A percentile compares a stretch with the other conserved stretches of the same genome.
phyloP scores from a whole-genome alignment of 2,113 vertebrate genomes.

The Pelecanus crispus region DNA sequence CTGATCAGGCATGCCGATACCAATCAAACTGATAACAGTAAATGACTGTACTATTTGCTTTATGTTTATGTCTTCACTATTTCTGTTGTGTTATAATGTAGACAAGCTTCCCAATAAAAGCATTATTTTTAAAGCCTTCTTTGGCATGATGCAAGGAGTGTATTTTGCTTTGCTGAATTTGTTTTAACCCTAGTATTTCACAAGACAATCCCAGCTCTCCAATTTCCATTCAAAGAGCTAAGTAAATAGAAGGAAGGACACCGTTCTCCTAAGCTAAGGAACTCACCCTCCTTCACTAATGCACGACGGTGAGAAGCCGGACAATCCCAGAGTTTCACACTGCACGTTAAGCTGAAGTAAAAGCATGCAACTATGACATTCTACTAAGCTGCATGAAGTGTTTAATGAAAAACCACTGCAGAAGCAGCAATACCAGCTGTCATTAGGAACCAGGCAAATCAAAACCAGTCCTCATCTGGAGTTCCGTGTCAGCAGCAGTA shows the following conservation, averaged over 20 bases:
- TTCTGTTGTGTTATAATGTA: not conserved
- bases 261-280: not conserved
- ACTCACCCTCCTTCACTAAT: not conserved
- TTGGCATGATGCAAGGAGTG: not conserved
- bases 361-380: not conserved
- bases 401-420: not conserved
- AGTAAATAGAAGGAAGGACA: not conserved
- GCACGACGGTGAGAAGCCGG: accelerated
- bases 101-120: not conserved
- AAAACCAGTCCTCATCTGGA: not conserved
- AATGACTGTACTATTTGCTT: not conserved
- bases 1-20: not conserved
- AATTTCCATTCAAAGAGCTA: not conserved
- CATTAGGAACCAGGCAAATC: not conserved
- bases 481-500: not conserved
- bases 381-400: not conserved
- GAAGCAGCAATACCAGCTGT: not conserved
- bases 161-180: not conserved
- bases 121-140: not conserved
- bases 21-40: not conserved
- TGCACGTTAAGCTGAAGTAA: not conserved
- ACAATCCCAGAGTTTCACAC: not conserved
- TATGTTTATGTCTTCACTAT: not conserved
- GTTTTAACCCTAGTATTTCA: not conserved
- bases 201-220: not conserved